These are phyloP conservation scores for Agrotis puta DNA, from an alignment of 2,888 invertebrate genomes.

Conservation along the genomic window DNA sequence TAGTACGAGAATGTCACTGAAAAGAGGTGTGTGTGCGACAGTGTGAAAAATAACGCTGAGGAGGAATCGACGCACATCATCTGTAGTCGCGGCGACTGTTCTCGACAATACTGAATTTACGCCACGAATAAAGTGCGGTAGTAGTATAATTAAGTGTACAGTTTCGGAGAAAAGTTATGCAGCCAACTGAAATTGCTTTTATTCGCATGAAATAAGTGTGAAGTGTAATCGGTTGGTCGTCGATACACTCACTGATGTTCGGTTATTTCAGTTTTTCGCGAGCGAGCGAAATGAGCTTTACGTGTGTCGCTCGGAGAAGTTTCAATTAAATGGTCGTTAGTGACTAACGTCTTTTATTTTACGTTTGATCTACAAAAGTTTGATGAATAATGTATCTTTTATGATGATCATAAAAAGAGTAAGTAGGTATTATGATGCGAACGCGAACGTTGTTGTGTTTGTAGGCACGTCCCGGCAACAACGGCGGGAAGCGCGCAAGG, in stretches of 20 bases:
- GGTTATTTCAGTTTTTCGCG: slow-evolving; percentile 1
- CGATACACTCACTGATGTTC: slow-evolving; percentile 16
- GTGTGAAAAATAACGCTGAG: not conserved
- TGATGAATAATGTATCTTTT: slow-evolving; percentile 28
- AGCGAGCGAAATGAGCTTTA: not conserved
- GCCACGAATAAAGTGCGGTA: slow-evolving; percentile 28
- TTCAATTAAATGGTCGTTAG: slow-evolving; percentile 29
- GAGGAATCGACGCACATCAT: not conserved
- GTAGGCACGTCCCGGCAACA: slow-evolving; percentile 5
- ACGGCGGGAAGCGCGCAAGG: slow-evolving; percentile 35
- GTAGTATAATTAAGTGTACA: slow-evolving; percentile 27
- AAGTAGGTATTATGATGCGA: slow-evolving; percentile 7
- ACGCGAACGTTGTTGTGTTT: slow-evolving; percentile 1
- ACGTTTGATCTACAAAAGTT: slow-evolving; percentile 22
- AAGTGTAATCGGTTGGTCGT: slow-evolving; percentile 33
- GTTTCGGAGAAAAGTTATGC: slow-evolving; percentile 34
- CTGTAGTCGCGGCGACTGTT: not conserved
- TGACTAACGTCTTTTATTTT: slow-evolving; percentile 24
- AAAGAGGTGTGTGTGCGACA: slow-evolving; percentile 15
- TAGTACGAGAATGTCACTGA: not conserved
- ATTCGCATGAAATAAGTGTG: slow-evolving; percentile 47
- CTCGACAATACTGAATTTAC: slow-evolving; percentile 19
- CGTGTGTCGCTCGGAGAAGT: not conserved
- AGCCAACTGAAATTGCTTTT: slow-evolving; percentile 29
- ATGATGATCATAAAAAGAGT: slow-evolving; percentile 13